phyloP scores from a whole-genome alignment of 2,797 vertebrate species.

The Nannoperca obscura region DNA sequence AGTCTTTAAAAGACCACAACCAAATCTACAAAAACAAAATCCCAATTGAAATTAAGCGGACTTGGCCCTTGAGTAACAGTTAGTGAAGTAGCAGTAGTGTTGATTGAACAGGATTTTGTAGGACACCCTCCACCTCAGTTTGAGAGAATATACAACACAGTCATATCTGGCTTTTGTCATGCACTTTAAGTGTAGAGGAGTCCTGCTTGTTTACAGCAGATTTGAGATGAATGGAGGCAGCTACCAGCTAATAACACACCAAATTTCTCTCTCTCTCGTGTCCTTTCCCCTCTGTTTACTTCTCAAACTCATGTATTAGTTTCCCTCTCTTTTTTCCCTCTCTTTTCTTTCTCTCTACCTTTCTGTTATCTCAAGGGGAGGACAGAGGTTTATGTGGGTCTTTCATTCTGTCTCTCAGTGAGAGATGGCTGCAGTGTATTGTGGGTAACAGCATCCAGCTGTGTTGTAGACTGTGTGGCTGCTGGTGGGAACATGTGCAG shows the following conservation, averaged over 20 bases:
- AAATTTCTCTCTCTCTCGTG: conserved; percentile 14
- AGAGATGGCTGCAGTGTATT: conserved; percentile 75
- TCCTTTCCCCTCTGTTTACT: conserved; percentile 26
- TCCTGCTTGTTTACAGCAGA: conserved; percentile 50
- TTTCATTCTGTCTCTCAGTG: conserved; percentile 72
- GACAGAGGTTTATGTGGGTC: conserved; percentile 66
- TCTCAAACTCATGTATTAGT: conserved; percentile 20
- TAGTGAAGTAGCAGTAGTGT: background rate
- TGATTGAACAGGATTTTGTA: background rate
- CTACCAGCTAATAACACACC: conserved; percentile 33
- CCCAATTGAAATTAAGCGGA: background rate
- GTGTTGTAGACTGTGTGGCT: conserved; percentile 55
- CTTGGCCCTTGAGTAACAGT: background rate
- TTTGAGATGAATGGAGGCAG: conserved; percentile 31
- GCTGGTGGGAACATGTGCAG: conserved; percentile 49
- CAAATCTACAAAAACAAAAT: background rate
- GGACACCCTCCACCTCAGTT: background rate
- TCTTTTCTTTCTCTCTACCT: conserved; percentile 46
- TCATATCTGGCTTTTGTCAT: conserved; percentile 36
- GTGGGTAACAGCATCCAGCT: conserved; percentile 85
- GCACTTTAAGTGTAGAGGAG: conserved; percentile 11
- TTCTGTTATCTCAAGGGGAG: conserved; percentile 54
- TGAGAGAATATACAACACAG: background rate
- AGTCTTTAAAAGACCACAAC: background rate
- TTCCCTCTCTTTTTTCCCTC: conserved; percentile 21